These are phyloP conservation scores for Apodemia mormo DNA, from an alignment of 2,888 invertebrate genomes.

Conservation along the genomic window DNA sequence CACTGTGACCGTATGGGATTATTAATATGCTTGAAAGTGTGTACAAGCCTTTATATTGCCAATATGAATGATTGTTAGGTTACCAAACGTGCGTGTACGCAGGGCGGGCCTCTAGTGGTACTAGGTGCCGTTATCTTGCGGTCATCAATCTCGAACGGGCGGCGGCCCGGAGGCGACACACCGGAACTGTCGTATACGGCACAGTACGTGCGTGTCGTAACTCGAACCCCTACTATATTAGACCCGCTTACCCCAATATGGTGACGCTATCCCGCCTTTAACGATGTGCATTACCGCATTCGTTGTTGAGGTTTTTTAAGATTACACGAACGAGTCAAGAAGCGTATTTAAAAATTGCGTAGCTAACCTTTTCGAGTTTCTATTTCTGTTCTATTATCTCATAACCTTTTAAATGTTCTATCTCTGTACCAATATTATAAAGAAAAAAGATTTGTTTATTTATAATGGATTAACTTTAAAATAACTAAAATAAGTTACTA, in stretches of 20 bases:
- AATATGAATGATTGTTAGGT: conserved; percentile 42
- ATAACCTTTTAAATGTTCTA: too few relatives aligned
- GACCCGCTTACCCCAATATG: conserved; percentile 34
- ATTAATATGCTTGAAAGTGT: not conserved
- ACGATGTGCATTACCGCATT: conserved; percentile 33
- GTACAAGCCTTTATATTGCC: conserved; percentile 33
- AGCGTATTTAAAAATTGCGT: not conserved
- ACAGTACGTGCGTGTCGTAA: conserved; percentile 52
- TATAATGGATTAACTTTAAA: too few relatives aligned
- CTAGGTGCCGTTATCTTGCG: conserved; percentile 72
- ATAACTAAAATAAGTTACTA: too few relatives aligned
- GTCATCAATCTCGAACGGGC: conserved; percentile 72
- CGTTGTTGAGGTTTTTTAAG: not conserved
- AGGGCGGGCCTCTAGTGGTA: conserved; percentile 53
- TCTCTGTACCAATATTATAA: too few relatives aligned
- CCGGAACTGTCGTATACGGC: conserved; percentile 72
- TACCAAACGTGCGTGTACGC: conserved; percentile 50
- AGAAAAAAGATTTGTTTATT: too few relatives aligned
- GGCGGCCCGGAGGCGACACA: conserved; percentile 58
- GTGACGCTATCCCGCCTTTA: conserved; percentile 31
- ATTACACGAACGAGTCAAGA: not conserved
- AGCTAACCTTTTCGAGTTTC: not conserved
- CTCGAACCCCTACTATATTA: conserved; percentile 32
- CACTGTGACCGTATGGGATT: too few relatives aligned
- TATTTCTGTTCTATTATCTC: too few relatives aligned